A percentile compares a stretch with the other conserved stretches of the same genome.
These are phyloP conservation scores for Botia almorhae DNA, from an alignment of 2,797 vertebrate genomes.

Conservation along the genomic window DNA sequence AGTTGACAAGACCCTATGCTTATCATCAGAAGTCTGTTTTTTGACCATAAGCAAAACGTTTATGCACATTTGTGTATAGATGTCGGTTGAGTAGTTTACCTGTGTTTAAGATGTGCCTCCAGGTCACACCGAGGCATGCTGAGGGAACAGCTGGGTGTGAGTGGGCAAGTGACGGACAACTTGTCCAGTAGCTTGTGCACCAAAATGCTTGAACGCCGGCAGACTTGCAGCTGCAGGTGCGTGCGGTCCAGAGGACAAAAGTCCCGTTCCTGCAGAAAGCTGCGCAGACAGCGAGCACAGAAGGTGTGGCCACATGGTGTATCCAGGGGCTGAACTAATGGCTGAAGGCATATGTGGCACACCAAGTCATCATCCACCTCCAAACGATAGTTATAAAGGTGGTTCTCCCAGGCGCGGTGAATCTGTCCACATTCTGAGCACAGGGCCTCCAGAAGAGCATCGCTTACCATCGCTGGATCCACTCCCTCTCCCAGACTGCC, in stretches of 20 bases:
- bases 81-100: constrained; percentile 72
- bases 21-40: neutral
- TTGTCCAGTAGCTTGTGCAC: constrained; percentile 99
- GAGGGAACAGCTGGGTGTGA: constrained; percentile 84
- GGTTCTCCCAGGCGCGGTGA: constrained; percentile 94
- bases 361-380: constrained; percentile 98
- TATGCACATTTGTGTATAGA: neutral
- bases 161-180: constrained; percentile 88
- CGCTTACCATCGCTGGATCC: constrained; percentile 79
- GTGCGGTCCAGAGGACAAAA: constrained; percentile 96
- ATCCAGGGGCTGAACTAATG: constrained; percentile 93
- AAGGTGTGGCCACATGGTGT: constrained; percentile 98
- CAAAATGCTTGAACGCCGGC: constrained; percentile 96
- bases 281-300: constrained; percentile 95
- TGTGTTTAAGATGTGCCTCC: constrained; percentile 96
- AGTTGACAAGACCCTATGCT: neutral
- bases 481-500: constrained; percentile 88
- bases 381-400: constrained; percentile 95
- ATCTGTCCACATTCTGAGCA: constrained; percentile 96
- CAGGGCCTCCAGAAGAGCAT: constrained; percentile 84
- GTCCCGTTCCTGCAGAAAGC: constrained; percentile 96
- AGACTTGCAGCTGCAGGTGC: constrained; percentile 90
- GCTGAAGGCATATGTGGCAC: constrained; percentile 99
- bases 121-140: constrained; percentile 96
- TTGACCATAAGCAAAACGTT: neutral